Percentiles rank a stretch among this genome's conserved stretches.
These are phyloP conservation scores for Rhinoderma darwinii DNA, from an alignment of 2,113 vertebrate genomes.

Conservation along the genomic window DNA sequence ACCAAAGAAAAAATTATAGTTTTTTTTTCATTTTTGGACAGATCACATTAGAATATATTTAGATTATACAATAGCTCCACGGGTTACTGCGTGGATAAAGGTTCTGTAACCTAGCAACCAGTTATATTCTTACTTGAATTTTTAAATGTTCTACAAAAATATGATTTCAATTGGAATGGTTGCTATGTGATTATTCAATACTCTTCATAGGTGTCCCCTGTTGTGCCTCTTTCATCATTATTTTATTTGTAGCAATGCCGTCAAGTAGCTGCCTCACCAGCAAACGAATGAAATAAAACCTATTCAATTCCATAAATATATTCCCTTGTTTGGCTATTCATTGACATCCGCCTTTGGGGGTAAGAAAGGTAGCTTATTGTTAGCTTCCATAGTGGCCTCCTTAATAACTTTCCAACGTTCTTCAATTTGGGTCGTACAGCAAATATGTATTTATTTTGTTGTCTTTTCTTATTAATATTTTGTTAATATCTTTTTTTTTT, in stretches of 20 bases:
- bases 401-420: not conserved
- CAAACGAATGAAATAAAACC: not conserved
- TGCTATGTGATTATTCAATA: not conserved
- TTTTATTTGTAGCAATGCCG: conserved; percentile 1
- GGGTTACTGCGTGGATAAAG: not conserved
- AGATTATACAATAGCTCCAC: not conserved
- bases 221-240: not conserved
- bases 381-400: not conserved
- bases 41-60: conserved; percentile 15
- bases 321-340: not conserved
- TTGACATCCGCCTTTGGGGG: not conserved
- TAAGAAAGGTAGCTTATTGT: not conserved
- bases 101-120: not conserved
- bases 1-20: not conserved
- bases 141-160: not conserved
- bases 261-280: not conserved
- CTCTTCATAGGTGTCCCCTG: not conserved
- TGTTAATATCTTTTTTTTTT: not conserved
- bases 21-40: not conserved
- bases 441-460: conserved; percentile 36
- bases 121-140: not conserved
- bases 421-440: not conserved
- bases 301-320: not conserved
- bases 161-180: not conserved
- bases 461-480: conserved; percentile 3